Evolutionary conservation across 2,888 invertebrate genomes (phyloP), one percentile per base, ranked within the genome.

Genomic region (Creontiades dilutus): DNA sequence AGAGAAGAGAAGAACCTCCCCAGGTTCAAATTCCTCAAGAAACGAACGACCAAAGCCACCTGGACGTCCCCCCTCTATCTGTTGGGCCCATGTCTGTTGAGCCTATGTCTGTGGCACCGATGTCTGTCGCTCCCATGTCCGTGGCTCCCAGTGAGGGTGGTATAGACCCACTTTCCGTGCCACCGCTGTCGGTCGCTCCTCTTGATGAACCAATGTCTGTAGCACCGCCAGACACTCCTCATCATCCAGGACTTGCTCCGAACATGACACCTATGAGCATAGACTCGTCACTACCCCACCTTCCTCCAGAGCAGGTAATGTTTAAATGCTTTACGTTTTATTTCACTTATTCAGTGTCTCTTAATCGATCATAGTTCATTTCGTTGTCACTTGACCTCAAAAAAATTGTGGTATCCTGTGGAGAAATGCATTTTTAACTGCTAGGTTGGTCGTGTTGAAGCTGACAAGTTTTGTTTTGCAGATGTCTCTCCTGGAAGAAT

Each of bases 281-380:
- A 14, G 95, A 95, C 92, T 94, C 95, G 93, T 94, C 95, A 19
- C 95, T 95, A 94, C 96, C 96, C 90, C 95, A 96, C 93, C 88
- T 88, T 27, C 93, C 93, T 96, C 94, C 94, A 2, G 96, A 95
- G 92, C 95, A 95, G 93, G 93, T 94, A 16, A 92, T 91, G 93
- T 93, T 84, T 92, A 37, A n/a, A n/a, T 93, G 12, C 48, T 16
- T 52, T 27, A n/a, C 12, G 0, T 37, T 19, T 55, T 82, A 4
- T 37, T 37, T 37, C 2, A 37, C 37, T 37, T 37, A 37, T 37
- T 37, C 37, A 37, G 2, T 37, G 37, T 37, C 3, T 37, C 37
- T 7, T 37, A 37, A 37, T 4, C 7, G 37, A 37, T 37, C 3
- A 37, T 37, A 4, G 7, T 37, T 4, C 37, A 37, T 37, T 37